Percentiles rank a stretch among this genome's conserved stretches.
phyloP scores from a whole-genome alignment of 2,113 vertebrate species.

The Drymodes brunneopygia region DNA sequence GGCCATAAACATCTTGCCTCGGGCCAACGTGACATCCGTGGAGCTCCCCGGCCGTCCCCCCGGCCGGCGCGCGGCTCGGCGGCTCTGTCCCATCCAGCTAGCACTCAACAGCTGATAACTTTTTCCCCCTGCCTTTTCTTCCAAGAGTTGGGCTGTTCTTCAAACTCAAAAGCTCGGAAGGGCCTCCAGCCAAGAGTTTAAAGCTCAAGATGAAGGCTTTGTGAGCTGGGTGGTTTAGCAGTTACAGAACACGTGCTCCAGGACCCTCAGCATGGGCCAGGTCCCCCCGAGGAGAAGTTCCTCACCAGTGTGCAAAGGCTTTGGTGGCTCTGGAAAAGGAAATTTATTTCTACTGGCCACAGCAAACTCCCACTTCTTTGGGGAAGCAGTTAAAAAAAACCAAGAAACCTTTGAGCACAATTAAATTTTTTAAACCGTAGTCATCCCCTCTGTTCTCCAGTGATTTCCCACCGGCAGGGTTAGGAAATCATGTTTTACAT shows the following conservation, averaged over 20 bases:
- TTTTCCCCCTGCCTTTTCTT: background rate
- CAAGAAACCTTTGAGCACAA: background rate
- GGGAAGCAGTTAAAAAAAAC: background rate
- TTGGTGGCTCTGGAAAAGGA: background rate
- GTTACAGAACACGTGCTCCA: rapidly evolving
- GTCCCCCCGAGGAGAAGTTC: background rate
- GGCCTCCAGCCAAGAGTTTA: conserved; percentile 1
- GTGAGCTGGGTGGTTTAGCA: background rate
- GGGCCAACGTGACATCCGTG: background rate
- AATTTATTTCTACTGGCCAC: background rate
- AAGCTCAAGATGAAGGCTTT: background rate
- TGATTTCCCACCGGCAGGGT: conserved; percentile 9
- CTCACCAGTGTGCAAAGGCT: background rate
- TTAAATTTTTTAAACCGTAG: background rate
- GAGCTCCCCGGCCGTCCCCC: background rate
- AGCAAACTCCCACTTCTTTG: background rate
- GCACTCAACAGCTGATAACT: conserved; percentile 33
- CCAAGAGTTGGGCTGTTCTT: background rate
- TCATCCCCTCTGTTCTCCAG: background rate
- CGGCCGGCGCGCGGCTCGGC: background rate
- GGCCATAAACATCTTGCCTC: conserved; percentile 7
- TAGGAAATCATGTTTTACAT: conserved; percentile 2
- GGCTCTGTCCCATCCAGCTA: background rate
- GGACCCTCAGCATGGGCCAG: background rate
- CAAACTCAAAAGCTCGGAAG: background rate